Evolutionary conservation across 1,140 invertebrate species (phyloP), one percentile per base, ranked within the genome.

Genomic region (Adoxophyes honmai): DNA sequence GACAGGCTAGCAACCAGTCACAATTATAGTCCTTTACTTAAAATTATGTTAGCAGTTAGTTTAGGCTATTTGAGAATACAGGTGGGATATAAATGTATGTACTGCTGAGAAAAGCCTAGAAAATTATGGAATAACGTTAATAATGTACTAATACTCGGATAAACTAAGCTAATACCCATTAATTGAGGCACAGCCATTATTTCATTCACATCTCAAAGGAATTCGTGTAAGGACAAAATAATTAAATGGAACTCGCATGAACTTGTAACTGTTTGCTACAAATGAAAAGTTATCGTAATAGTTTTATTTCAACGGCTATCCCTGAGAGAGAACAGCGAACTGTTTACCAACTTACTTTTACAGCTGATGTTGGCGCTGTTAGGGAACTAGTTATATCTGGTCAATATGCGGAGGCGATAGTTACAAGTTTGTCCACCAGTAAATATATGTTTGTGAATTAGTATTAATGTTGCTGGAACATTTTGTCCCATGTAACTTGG

Each of bases 261-360:
- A 48, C 42, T 48, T 48, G 28, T 14, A 48, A 18, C 21, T 48
- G 42, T 48, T 48, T 5, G 42, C 10, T 13, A 48, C 42, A 48
- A 13, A 48, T 48, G 42, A 48, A 48, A 48, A 48, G 42, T 48
- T 48, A 48, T 48, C 21, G 21, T n/a, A 48, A 48, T 48, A 48
- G 42, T 48, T 48, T 48, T 48, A 48, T 48, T 48, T 48, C 42
- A 48, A 48, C 42, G 42, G n/a, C 16, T 48, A 48, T 28, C 16
- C 42, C 39, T 28, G 9, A n/a, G 42, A 33, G 42, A 48, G 9
- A 21, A 48, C 5, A 44, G 11, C 42, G 42, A 48, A 48, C 21
- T 18, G 18, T 48, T 28, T 48, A 48, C 42, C 18, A 48, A 48
- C 42, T 48, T 48, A 28, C 18, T n/a, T 48, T 28, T 48, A n/a